A percentile compares a stretch with the other conserved stretches of the same genome.
These are phyloP conservation scores for Pavo muticus DNA, from an alignment of 2,113 vertebrate genomes.

Conservation along the genomic window DNA sequence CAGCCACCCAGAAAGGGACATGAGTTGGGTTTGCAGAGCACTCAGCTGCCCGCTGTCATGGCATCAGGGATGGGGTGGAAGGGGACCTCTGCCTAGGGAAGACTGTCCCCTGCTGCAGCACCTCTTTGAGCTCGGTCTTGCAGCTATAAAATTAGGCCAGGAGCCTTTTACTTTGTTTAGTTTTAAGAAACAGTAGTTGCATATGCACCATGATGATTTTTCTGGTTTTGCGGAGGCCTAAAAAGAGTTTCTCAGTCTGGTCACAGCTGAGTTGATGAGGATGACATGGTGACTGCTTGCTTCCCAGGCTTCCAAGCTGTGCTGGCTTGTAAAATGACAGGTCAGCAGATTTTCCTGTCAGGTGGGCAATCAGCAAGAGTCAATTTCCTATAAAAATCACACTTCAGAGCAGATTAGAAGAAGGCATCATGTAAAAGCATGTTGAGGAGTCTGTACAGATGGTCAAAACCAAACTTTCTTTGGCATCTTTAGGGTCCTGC, in stretches of 20 bases:
- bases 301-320: background rate
- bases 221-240: background rate
- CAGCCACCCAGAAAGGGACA: background rate
- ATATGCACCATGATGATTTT: background rate
- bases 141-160: background rate
- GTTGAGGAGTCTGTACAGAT: background rate
- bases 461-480: background rate
- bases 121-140: background rate
- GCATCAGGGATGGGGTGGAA: accelerated
- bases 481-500: background rate
- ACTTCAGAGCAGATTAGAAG: background rate
- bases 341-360: background rate
- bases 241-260: background rate
- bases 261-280: background rate
- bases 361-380: background rate
- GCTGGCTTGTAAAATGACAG: background rate
- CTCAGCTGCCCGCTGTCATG: background rate
- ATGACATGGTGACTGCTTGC: background rate
- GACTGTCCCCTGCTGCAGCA: background rate
- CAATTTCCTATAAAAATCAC: background rate
- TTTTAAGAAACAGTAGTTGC: background rate
- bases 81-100: background rate
- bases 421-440: background rate
- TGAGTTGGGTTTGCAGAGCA: background rate
- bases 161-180: background rate